Conservation (phyloP, 2,113 vertebrate species). For the Dasyurus viverrinus region DNA sequence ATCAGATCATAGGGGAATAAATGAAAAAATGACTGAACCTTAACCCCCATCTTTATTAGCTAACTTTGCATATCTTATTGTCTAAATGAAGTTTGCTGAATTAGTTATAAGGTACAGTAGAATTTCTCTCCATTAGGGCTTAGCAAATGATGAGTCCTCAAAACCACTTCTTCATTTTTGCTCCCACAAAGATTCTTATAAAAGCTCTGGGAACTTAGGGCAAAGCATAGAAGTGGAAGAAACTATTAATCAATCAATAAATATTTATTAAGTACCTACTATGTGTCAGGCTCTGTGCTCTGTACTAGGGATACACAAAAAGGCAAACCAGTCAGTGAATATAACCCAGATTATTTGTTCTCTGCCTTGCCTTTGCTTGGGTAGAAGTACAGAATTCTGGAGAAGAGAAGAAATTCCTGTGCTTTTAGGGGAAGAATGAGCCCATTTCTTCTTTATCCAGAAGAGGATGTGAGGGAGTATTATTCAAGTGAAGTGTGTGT, state of each 20-base stretch:
- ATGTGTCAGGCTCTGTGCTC: not conserved
- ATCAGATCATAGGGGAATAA: not conserved
- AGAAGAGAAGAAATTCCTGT: not conserved
- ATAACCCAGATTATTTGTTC: not conserved
- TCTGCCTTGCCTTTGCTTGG: not conserved
- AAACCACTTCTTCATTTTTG: not conserved
- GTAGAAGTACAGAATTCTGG: not conserved
- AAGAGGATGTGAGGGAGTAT: not conserved
- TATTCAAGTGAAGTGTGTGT: not conserved
- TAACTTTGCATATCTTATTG: not conserved
- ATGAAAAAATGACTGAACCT: not conserved
- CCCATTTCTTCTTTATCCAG: not conserved
- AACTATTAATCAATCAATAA: not conserved
- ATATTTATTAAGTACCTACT: not conserved
- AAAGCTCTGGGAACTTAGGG: not conserved
- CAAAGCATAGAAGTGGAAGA: not conserved
- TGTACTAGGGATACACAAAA: not conserved
- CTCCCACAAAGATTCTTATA: not conserved
- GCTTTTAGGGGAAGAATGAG: not conserved
- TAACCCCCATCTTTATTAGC: not conserved
- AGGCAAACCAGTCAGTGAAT: not conserved
- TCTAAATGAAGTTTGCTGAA: not conserved
- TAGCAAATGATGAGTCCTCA: not conserved
- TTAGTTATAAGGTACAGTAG: not conserved
- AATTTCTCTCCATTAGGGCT: not conserved